Base-by-base conservation (phyloP, 2,113 vertebrate species). In the Cranoglanis bouderius region DNA sequence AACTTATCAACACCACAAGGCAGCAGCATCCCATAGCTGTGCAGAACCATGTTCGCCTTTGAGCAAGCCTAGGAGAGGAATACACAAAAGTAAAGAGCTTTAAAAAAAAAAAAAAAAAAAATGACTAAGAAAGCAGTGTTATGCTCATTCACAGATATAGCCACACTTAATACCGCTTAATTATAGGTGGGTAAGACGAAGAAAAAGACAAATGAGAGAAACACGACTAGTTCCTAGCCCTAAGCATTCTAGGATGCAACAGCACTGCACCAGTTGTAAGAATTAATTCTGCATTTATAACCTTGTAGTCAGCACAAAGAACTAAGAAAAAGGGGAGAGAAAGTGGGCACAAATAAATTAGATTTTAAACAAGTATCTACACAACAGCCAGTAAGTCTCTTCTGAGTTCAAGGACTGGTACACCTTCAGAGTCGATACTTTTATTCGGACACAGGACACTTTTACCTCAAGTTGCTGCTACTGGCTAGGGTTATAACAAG, bases 1-100 rank as follows among this genome's bases (percentile, higher is more conserved):
- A 99, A 99, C 94, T 96, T 95, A 93, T 99, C 97, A 0, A 98
- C 95, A 13, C 97, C 98, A 0, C 98, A 99, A 84, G 98, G 98
- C 84, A 98, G 95, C 92, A 99, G 94, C 97, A 99, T 99, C 82
- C 98, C 98, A 0, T 98, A 99, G 93, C 96, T 98, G 93, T 98
- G 97, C 80, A 99, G 94, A 89, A 96, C 94, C 96, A 96, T 97
- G 51, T 96, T 95, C 88, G 96, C 95, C 13, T 97, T 96, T 92
- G 96, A 90, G 72, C 98, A 99, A 32, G 98, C 98, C 98, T 99
- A 90, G 1, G 90, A 84, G 65, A 70, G 3, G 92, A 65, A 40
- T 29, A 81, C 0, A 32, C 14, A 70, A 70, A 87, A 32, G 84
- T 88, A 10, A 51, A 32, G 43, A 43, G 24, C 6, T 21, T 35